These are phyloP conservation scores for Cerastis leucographa DNA, from an alignment of 2,888 invertebrate genomes.

Conservation along the genomic window DNA sequence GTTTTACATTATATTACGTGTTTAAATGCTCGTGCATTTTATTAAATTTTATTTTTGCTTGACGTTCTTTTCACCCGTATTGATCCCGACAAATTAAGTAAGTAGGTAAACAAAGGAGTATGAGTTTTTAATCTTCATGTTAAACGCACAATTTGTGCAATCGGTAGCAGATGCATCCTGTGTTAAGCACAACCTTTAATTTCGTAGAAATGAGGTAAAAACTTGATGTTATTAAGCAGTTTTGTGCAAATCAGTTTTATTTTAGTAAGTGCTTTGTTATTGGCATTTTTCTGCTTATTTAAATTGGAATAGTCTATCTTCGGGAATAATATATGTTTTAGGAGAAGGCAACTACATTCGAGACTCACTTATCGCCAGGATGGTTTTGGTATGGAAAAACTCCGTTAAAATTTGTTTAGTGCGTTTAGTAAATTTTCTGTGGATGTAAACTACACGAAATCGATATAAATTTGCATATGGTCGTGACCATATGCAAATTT, in stretches of 20 bases:
- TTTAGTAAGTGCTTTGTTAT: neutral
- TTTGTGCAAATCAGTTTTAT: neutral
- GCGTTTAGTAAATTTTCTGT: too few relatives aligned
- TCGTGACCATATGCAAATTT: too few relatives aligned
- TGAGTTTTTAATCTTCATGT: constrained; percentile 75
- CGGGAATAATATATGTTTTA: too few relatives aligned
- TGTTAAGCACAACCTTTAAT: constrained; percentile 31
- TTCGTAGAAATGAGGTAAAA: constrained; percentile 64
- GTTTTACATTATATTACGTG: too few relatives aligned
- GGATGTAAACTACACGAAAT: too few relatives aligned
- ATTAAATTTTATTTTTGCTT: constrained; percentile 18
- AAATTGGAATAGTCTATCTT: neutral
- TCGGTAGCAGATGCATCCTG: constrained; percentile 70
- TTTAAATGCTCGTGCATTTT: neutral
- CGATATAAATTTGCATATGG: too few relatives aligned
- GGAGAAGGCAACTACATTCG: too few relatives aligned
- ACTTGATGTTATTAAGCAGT: neutral
- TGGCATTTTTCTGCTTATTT: neutral
- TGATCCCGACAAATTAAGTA: constrained; percentile 64
- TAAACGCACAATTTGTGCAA: constrained; percentile 62
- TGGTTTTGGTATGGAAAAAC: too few relatives aligned
- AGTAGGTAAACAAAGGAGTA: constrained; percentile 80
- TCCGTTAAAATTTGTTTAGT: too few relatives aligned
- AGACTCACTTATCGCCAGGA: too few relatives aligned
- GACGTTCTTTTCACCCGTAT: constrained; percentile 49